Percentiles rank a stretch among this genome's conserved stretches.
Evolutionary conservation across 2,113 vertebrate genomes (phyloP).

Genomic region (Notechis scutatus): DNA sequence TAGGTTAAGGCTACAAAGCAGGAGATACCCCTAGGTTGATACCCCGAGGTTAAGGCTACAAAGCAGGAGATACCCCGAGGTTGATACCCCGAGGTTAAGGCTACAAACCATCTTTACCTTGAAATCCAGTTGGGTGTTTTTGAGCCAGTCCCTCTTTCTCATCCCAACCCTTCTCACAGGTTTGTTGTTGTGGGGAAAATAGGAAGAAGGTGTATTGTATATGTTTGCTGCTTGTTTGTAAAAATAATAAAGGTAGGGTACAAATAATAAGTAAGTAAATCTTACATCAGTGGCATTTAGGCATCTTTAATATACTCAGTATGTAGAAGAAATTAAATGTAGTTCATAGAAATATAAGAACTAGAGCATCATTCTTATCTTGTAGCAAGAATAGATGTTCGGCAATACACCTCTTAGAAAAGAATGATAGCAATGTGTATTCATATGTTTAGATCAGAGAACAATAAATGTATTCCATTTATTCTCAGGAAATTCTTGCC

Average conservation of each 20-base stretch:
- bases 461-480: neutral
- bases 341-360: neutral
- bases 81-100: too few relatives aligned
- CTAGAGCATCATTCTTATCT: neutral
- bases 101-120: neutral
- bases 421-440: neutral
- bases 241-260: neutral
- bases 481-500: neutral
- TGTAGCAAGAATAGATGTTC: neutral
- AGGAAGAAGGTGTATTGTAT: neutral
- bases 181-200: neutral
- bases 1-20: neutral
- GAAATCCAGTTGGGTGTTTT: neutral
- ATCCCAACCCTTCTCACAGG: neutral
- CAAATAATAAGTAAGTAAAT: neutral
- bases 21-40: too few relatives aligned
- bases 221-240: neutral
- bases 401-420: neutral
- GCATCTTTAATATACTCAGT: neutral
- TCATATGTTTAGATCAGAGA: neutral
- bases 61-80: too few relatives aligned
- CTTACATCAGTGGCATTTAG: neutral
- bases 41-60: too few relatives aligned
- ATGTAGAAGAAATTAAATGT: neutral
- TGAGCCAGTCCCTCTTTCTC: neutral